Evolutionary conservation across 2,888 invertebrate species (phyloP).

Genomic region (Macaria notata): DNA sequence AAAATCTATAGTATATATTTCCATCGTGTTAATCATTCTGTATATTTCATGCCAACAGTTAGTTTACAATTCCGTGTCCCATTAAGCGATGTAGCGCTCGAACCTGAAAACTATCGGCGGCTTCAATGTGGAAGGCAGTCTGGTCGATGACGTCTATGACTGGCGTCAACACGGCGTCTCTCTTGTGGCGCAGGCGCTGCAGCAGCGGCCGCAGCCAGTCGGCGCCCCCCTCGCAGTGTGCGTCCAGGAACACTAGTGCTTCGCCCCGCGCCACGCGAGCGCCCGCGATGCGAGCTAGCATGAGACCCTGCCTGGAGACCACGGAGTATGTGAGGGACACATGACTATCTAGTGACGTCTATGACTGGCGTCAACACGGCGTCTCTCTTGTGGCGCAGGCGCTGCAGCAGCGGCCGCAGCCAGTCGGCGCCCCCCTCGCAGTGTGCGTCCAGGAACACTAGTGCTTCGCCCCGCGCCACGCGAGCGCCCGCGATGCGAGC

Average conservation of each 20-base stretch:
- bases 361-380: constrained; percentile 96
- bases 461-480: constrained; percentile 89
- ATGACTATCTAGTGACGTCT: constrained; percentile 83
- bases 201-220: constrained; percentile 95
- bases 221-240: constrained; percentile 91
- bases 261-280: constrained; percentile 92
- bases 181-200: constrained; percentile 84
- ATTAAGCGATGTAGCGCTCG: neutral
- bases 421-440: constrained; percentile 91
- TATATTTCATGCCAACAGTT: no score
- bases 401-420: constrained; percentile 93
- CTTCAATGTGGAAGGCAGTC: constrained; percentile 83
- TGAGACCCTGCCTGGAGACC: constrained; percentile 88
- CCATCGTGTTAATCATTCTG: no score
- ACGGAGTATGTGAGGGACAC: no score
- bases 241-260: constrained; percentile 93
- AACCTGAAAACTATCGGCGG: constrained; percentile 63
- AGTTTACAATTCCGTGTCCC: no score
- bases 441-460: constrained; percentile 95
- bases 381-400: constrained; percentile 84
- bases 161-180: constrained; percentile 93
- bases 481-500: constrained; percentile 94
- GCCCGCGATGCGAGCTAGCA: constrained; percentile 92
- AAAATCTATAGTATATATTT: no score
- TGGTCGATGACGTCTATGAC: constrained; percentile 96